Evolutionary conservation across 2,797 vertebrate genomes (phyloP).

Genomic region (Takifugu rubripes): DNA sequence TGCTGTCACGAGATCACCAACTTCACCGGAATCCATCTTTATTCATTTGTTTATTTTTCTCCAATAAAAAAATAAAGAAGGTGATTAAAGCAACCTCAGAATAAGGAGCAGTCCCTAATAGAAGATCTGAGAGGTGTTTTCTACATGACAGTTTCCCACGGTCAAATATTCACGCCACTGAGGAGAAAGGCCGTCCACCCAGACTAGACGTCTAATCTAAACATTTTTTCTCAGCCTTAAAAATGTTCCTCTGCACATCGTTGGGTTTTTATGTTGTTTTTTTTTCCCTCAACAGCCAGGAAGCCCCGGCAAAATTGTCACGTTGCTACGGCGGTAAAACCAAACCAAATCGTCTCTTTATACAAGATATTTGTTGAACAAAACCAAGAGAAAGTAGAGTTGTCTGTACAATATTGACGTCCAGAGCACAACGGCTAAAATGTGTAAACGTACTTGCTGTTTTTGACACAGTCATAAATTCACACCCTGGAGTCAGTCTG

Average conservation of each 20-base stretch:
- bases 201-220: conserved; percentile 86
- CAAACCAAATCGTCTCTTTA: conserved; percentile 50
- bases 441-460: conserved; percentile 79
- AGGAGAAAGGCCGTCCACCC: conserved; percentile 80
- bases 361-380: conserved; percentile 56
- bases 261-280: conserved; percentile 30
- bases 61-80: conserved; percentile 77
- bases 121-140: conserved; percentile 69
- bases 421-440: conserved; percentile 75
- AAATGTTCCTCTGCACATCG: conserved; percentile 58
- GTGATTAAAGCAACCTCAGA: conserved; percentile 78
- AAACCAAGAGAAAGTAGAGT: conserved; percentile 56
- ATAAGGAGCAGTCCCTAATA: conserved; percentile 72
- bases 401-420: conserved; percentile 73
- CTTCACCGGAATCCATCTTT: conserved; percentile 82
- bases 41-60: conserved; percentile 64
- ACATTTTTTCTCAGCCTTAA: conserved; percentile 79
- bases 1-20: conserved; percentile 82
- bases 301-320: conserved; percentile 45
- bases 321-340: conserved; percentile 60
- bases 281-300: conserved; percentile 31
- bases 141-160: conserved; percentile 77
- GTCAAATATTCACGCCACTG: conserved; percentile 89
- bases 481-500: conserved; percentile 45
- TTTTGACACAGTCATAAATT: conserved; percentile 75